Conservation (phyloP, 2,113 vertebrate species). For the Xiphophorus hellerii region DNA sequence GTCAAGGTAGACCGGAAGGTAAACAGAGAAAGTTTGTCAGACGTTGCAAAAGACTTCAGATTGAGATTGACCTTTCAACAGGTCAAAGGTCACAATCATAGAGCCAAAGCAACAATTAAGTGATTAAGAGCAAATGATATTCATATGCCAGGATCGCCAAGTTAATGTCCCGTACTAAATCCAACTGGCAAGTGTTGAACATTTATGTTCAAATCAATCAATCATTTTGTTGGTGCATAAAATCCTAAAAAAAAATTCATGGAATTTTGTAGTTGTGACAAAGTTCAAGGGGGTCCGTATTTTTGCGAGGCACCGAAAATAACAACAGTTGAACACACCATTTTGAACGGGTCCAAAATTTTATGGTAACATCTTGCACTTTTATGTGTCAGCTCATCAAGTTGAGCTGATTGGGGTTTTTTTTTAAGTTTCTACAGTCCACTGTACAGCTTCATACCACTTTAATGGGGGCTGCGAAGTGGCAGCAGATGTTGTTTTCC, state of each 20-base stretch:
- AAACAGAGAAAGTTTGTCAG: no score
- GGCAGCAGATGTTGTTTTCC: slow-evolving; percentile 80
- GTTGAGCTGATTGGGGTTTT: slow-evolving; percentile 10
- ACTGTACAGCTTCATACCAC: slow-evolving; percentile 45
- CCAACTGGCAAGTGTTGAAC: neutral
- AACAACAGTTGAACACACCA: slow-evolving; percentile 88
- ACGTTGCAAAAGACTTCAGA: no score
- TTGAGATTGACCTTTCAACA: no score
- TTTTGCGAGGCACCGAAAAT: slow-evolving; percentile 26
- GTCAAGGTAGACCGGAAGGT: no score
- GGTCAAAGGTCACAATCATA: no score
- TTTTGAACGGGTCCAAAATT: slow-evolving; percentile 27
- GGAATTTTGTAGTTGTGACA: neutral
- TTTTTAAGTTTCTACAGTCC: slow-evolving; percentile 18
- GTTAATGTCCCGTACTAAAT: no score
- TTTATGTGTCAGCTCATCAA: slow-evolving; percentile 40
- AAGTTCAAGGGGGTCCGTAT: neutral
- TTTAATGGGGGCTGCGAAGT: slow-evolving; percentile 59
- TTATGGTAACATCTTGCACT: slow-evolving; percentile 35
- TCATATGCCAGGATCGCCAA: no score
- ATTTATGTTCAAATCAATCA: neutral
- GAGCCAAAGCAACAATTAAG: no score
- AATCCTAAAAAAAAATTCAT: neutral
- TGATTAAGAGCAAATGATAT: no score
- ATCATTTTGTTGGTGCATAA: neutral